These are phyloP conservation scores for Aselliscus stoliczkanus DNA, from an alignment of 2,797 vertebrate species.

Conservation along the genomic window DNA sequence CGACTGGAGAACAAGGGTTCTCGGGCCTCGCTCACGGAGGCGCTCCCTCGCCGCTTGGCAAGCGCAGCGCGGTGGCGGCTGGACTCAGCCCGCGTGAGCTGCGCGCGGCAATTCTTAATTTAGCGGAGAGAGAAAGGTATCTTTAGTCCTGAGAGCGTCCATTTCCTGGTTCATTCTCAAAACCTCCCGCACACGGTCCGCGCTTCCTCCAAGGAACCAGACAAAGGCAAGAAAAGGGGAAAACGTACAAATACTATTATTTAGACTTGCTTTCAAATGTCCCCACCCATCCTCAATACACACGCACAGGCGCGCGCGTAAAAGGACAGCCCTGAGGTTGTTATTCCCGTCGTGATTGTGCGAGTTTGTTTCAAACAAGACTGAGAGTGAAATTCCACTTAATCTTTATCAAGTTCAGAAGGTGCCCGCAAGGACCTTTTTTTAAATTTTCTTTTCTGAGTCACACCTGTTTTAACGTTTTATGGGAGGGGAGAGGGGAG, in stretches of 20 bases:
- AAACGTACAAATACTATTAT: background rate
- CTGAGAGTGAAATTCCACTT: background rate
- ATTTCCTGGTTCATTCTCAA: background rate
- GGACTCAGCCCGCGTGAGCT: background rate
- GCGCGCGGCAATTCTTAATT: constrained; percentile 37
- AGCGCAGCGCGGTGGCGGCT: constrained; percentile 19
- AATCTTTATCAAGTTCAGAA: background rate
- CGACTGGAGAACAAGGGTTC: constrained; percentile 48
- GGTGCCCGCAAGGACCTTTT: background rate
- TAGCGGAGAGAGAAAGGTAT: background rate
- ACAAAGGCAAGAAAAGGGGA: constrained; percentile 42
- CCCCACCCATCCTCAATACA: accelerated
- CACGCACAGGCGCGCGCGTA: background rate
- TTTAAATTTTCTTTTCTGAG: background rate
- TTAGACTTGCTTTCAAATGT: background rate
- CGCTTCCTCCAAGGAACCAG: background rate
- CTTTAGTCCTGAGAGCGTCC: background rate
- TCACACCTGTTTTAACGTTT: constrained; percentile 12
- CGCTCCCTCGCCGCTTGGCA: constrained; percentile 32
- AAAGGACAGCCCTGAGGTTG: background rate
- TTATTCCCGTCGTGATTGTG: background rate
- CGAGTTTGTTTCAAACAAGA: constrained; percentile 18
- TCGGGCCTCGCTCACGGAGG: constrained; percentile 79
- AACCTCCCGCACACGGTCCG: background rate
- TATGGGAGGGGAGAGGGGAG: background rate